phyloP scores from a whole-genome alignment of 2,888 invertebrate genomes.

The Portevinia maculata region DNA sequence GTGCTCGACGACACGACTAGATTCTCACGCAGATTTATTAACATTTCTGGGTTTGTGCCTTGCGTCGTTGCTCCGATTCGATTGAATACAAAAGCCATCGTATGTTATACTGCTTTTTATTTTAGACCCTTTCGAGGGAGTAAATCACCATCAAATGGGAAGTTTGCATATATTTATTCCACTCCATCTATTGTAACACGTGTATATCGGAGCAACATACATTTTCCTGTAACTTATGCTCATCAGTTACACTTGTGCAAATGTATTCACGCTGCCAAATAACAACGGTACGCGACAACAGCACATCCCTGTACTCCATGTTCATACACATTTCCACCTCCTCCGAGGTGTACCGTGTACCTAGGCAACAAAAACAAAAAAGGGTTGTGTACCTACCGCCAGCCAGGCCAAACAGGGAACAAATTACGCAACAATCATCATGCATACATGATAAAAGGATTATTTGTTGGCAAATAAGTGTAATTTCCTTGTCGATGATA shows the following conservation, averaged over 20 bases:
- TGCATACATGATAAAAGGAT: conserved; percentile 71
- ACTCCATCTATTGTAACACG: conserved; percentile 54
- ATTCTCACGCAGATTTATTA: background rate
- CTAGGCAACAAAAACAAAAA: conserved; percentile 33
- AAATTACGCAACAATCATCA: conserved; percentile 61
- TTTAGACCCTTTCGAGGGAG: background rate
- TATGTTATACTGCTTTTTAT: conserved; percentile 20
- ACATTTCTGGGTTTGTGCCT: conserved; percentile 11
- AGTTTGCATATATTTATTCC: conserved; percentile 59
- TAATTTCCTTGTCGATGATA: conserved; percentile 67
- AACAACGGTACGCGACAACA: conserved; percentile 56
- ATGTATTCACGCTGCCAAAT: conserved; percentile 62
- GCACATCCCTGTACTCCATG: conserved; percentile 2
- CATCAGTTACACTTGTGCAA: conserved; percentile 72
- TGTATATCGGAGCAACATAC: conserved; percentile 23
- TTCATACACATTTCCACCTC: background rate
- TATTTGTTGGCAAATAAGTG: conserved; percentile 72
- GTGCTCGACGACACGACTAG: conserved; percentile 19
- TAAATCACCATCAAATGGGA: conserved; percentile 47
- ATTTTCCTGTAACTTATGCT: conserved; percentile 60
- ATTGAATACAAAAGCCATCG: conserved; percentile 59
- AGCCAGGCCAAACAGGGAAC: conserved; percentile 44
- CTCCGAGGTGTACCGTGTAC: background rate
- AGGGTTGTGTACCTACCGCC: conserved; percentile 53
- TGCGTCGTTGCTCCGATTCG: conserved; percentile 16